Conservation (phyloP, 2,888 invertebrate genomes). For the Plebejus melissa region DNA sequence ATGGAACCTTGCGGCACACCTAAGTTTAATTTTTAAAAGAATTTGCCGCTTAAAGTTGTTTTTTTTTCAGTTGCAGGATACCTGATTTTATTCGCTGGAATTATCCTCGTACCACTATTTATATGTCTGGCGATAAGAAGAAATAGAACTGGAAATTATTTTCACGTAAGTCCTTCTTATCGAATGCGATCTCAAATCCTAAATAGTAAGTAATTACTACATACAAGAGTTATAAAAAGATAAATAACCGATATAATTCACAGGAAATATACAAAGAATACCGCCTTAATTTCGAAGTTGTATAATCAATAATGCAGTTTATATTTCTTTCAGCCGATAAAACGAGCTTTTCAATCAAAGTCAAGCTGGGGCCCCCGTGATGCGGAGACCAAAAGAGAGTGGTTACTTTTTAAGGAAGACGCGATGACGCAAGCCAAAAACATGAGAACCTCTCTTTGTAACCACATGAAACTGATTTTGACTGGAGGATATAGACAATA, state of each 20-base stretch:
- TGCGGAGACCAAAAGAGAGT: conserved; percentile 65
- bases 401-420: conserved; percentile 76
- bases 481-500: conserved; percentile 47
- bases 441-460: conserved; percentile 39
- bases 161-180: conserved; percentile 43
- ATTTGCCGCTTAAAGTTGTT: conserved; percentile 17
- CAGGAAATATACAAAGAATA: too few species aligned
- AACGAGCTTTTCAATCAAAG: conserved; percentile 60
- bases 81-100: conserved; percentile 54
- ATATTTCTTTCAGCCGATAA: conserved; percentile 60
- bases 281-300: background rate
- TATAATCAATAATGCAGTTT: background rate
- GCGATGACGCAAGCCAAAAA: conserved; percentile 51
- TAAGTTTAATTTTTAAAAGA: background rate
- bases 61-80: conserved; percentile 60
- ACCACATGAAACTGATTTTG: conserved; percentile 52
- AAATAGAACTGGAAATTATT: conserved; percentile 48
- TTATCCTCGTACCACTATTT: conserved; percentile 57
- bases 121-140: conserved; percentile 48
- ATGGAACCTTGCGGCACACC: background rate
- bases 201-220: too few species aligned
- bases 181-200: background rate
- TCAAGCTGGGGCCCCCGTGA: conserved; percentile 82
- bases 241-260: too few species aligned
- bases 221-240: too few species aligned